A percentile compares a stretch with the other conserved stretches of the same genome.
Evolutionary conservation across 2,113 vertebrate species (phyloP).

Genomic region (Meleagris gallopavo): DNA sequence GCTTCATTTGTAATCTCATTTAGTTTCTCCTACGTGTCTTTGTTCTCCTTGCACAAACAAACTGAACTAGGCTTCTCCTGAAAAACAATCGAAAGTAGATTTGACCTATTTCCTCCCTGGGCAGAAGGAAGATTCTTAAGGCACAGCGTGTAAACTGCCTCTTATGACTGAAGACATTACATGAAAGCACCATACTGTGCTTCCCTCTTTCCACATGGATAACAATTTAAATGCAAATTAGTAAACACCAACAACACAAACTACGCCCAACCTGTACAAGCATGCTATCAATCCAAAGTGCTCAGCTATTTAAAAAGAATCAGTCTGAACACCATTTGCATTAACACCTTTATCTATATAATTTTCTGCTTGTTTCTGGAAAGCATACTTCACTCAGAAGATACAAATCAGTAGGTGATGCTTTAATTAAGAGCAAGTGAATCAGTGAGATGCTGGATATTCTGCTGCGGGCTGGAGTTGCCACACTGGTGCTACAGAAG

Average conservation of each 20-base stretch:
- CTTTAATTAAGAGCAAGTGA: background rate
- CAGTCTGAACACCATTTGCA: constrained; percentile 17
- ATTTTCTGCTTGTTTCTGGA: background rate
- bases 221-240: constrained; percentile 78
- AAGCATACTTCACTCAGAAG: background rate
- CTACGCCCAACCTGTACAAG: background rate
- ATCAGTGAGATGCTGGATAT: no score
- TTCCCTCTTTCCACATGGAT: constrained; percentile 2
- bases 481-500: background rate
- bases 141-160: background rate
- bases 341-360: constrained; percentile 47
- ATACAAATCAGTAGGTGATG: background rate
- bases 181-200: background rate
- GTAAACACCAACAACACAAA: constrained; percentile 40
- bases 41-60: background rate
- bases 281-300: constrained; percentile 1
- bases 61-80: constrained; percentile 16
- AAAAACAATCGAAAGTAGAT: constrained; percentile 29
- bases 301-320: constrained; percentile 23
- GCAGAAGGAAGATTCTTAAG: constrained; percentile 43
- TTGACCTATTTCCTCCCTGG: constrained; percentile 43
- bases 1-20: constrained; percentile 55
- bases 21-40: background rate
- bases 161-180: background rate
- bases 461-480: background rate